phyloP scores from a whole-genome alignment of 2,888 invertebrate species.

The Fragum whitleyi region DNA sequence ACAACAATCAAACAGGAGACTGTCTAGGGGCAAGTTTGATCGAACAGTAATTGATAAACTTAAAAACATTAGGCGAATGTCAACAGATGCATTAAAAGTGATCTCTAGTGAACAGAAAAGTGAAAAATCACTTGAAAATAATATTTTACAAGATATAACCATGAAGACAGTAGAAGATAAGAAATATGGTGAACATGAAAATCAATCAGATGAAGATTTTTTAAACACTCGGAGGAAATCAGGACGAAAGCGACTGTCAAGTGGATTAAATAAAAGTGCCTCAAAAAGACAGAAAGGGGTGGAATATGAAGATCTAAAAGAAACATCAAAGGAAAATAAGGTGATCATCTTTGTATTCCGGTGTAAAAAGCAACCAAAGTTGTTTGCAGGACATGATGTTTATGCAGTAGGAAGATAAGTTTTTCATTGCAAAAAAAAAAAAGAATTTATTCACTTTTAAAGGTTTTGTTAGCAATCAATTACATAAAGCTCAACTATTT shows the following conservation, averaged over 20 bases:
- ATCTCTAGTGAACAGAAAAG: background rate
- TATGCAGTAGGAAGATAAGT: background rate
- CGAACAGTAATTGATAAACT: slow-evolving; percentile 41
- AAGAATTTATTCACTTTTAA: background rate
- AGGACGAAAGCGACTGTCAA: slow-evolving; percentile 52
- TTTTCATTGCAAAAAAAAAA: background rate
- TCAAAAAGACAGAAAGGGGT: slow-evolving; percentile 53
- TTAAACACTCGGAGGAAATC: slow-evolving; percentile 51
- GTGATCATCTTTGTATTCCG: slow-evolving; percentile 8
- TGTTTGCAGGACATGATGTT: background rate
- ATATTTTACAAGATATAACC: background rate
- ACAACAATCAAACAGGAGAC: background rate
- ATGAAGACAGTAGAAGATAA: background rate
- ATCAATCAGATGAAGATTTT: slow-evolving; percentile 47
- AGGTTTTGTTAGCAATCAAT: background rate
- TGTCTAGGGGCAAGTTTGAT: slow-evolving; percentile 36
- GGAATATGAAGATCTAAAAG: slow-evolving; percentile 36
- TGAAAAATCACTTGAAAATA: background rate
- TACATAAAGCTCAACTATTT: background rate
- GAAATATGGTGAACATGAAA: background rate
- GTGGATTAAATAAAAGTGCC: slow-evolving; percentile 19
- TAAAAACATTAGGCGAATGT: slow-evolving; percentile 24
- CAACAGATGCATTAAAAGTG: background rate
- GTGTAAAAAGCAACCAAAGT: background rate
- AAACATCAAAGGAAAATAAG: slow-evolving; percentile 32